A percentile compares a stretch with the other conserved stretches of the same genome.
Conservation (phyloP, 1,140 invertebrate species). For the Magallana gigas region DNA sequence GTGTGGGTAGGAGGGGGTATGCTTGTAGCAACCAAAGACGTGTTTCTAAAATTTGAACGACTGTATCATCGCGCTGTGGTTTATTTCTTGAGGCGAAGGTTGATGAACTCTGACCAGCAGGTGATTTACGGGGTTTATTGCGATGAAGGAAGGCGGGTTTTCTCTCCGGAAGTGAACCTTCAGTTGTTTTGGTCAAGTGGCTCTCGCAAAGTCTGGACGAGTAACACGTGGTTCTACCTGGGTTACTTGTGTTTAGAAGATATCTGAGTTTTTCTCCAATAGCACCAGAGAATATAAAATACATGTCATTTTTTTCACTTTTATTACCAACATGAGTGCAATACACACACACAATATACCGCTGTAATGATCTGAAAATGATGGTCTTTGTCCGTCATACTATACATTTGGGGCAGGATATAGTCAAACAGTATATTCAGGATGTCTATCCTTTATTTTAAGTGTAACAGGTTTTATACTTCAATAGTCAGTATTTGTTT, state of each 20-base stretch:
- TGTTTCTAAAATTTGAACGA: slow-evolving; percentile 62
- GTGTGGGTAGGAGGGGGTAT: slow-evolving; percentile 62
- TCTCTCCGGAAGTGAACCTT: slow-evolving; percentile 63
- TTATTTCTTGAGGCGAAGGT: slow-evolving; percentile 60
- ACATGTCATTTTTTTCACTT: too few relatives aligned
- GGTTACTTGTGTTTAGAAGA: slow-evolving; percentile 55
- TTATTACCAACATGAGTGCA: too few relatives aligned
- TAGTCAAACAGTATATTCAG: too few relatives aligned
- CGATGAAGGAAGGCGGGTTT: slow-evolving; percentile 51
- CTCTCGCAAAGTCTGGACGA: slow-evolving; percentile 36
- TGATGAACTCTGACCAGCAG: slow-evolving; percentile 73
- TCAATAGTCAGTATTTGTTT: too few relatives aligned
- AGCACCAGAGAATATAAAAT: too few relatives aligned
- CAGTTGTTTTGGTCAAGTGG: slow-evolving; percentile 59
- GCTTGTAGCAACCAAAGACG: slow-evolving; percentile 49
- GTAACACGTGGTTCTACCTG: slow-evolving; percentile 68
- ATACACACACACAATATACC: too few relatives aligned
- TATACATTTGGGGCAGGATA: too few relatives aligned
- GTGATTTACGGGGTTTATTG: slow-evolving; percentile 69
- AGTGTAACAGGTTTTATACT: too few relatives aligned
- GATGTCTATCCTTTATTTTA: too few relatives aligned
- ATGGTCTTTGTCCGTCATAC: too few relatives aligned
- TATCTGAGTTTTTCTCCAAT: not conserved
- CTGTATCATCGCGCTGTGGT: slow-evolving; percentile 65
- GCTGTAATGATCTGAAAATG: too few relatives aligned